Base-by-base conservation (phyloP, 2,113 vertebrate species). In the Penelope pileata region DNA sequence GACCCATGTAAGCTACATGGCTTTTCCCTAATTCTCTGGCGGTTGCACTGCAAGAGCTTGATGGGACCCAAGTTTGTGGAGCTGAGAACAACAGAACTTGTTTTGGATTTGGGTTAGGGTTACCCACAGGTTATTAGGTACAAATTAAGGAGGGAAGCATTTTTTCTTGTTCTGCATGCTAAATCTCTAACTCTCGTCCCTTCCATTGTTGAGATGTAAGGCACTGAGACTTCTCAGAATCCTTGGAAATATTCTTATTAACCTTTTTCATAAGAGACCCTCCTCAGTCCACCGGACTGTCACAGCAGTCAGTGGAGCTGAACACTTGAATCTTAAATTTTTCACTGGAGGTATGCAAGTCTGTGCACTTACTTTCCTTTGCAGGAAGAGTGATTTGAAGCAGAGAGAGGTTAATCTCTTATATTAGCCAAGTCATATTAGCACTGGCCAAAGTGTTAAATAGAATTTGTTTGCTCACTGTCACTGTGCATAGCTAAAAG, bases 371-470 rank as follows among this genome's bases (percentile, higher is more conserved):
- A 32, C 51, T 81, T 92, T 62, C 38, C 6, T 63, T 77, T 77
- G 74, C 45, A 94, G 82, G 40, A 85, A 42, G 43, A 58, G 54
- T 68, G 85, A 86, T 66, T 63, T 3, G 47, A 67, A 75, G 64
- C 78, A 94, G 82, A 91, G 62, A 79, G 76, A 77, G 70, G 78
- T 83, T 93, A 88, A 88, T 93, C 82, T 91, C 73, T 50, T 42
- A 24, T n/a, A 64, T 84, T 91, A 85, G 54, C 59, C 24, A 56
- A 85, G 50, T 59, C 42, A 34, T 74, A 88, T 80, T 89, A 87
- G 48, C 85, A 58, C 38, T 1, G 1, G 72, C 63, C 70, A 85
- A 90, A 92, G 82, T 6, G 82, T 76, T 95, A 81, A 64, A 29
- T 58, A 89, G 74, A 45, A 17, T 79, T 91, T 94, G 66, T 97